phyloP scores from a whole-genome alignment of 2,797 vertebrate species.

The Anisognathus igniventris region DNA sequence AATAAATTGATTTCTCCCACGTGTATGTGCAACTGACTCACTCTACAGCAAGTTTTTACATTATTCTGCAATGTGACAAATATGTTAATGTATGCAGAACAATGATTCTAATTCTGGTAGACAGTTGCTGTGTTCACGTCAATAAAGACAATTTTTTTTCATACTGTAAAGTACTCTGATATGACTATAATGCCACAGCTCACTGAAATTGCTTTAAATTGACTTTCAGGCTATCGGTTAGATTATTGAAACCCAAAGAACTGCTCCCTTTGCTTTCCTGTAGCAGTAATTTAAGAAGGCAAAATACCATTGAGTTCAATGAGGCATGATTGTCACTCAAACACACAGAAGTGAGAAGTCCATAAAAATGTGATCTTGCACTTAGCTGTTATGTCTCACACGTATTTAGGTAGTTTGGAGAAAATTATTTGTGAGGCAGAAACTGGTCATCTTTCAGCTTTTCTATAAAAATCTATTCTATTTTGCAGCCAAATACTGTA shows the following conservation, averaged over 20 bases:
- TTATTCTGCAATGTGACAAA: neutral
- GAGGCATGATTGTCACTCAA: neutral
- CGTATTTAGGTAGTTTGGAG: neutral
- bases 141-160: neutral
- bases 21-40: neutral
- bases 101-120: neutral
- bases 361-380: neutral
- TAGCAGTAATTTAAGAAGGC: neutral
- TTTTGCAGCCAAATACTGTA: neutral
- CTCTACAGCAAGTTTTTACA: neutral
- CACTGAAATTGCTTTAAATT: neutral
- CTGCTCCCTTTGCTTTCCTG: neutral
- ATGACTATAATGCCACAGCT: neutral
- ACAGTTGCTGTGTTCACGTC: neutral
- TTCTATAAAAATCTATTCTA: neutral
- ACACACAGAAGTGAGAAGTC: neutral
- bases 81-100: neutral
- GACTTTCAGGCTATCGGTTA: neutral
- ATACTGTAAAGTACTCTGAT: neutral
- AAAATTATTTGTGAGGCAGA: neutral
- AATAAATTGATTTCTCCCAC: neutral
- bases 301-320: neutral
- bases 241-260: neutral
- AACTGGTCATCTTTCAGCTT: neutral
- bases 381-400: neutral